Evolutionary conservation across 2,888 invertebrate genomes (phyloP).

Genomic region (Chrysolina haemoptera): DNA sequence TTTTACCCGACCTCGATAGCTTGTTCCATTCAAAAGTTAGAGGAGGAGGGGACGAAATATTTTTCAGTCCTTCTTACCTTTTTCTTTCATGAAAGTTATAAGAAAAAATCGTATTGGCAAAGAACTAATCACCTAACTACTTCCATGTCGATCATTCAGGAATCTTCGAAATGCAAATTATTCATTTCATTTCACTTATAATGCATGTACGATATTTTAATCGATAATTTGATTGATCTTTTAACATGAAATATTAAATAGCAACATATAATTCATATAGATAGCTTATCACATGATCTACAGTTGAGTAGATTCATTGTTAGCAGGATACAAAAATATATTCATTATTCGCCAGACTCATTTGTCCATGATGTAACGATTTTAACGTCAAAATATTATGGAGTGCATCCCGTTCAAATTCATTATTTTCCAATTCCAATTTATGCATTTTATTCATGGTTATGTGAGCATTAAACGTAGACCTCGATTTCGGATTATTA

Average conservation of each 20-base stretch:
- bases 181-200: too few relatives aligned
- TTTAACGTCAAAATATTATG: slow-evolving; percentile 17
- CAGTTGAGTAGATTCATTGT: not conserved
- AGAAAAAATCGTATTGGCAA: too few relatives aligned
- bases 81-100: too few relatives aligned
- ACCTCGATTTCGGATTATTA: slow-evolving; percentile 44
- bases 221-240: too few relatives aligned
- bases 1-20: too few relatives aligned
- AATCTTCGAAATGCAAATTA: too few relatives aligned
- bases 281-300: not conserved
- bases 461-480: slow-evolving; percentile 36
- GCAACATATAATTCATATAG: not conserved
- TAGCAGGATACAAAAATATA: not conserved
- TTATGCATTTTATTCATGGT: slow-evolving; percentile 40
- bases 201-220: too few relatives aligned
- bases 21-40: too few relatives aligned
- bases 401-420: slow-evolving; percentile 19
- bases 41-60: too few relatives aligned
- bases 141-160: too few relatives aligned
- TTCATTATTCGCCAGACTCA: slow-evolving; percentile 19
- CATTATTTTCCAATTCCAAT: slow-evolving; percentile 31
- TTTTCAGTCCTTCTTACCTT: too few relatives aligned
- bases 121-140: too few relatives aligned
- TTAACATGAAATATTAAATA: not conserved
- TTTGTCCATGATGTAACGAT: slow-evolving; percentile 13